Conservation (phyloP, 2,888 invertebrate species). For the Amphiduros pacificus region DNA sequence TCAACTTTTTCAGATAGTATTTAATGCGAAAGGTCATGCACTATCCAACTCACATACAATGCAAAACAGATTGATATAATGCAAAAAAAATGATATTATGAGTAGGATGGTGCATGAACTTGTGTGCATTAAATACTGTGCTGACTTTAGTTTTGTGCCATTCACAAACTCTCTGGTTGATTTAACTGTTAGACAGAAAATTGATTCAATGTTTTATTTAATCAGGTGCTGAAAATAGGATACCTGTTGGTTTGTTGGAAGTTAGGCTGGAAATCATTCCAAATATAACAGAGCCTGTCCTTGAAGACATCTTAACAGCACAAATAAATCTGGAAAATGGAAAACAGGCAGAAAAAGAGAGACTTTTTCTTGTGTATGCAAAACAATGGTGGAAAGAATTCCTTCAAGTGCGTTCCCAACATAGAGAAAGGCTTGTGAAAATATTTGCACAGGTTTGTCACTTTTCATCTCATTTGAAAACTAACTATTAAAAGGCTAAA, state of each 20-base stretch:
- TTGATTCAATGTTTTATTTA: not conserved
- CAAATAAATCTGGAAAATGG: constrained; percentile 52
- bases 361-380: constrained; percentile 59
- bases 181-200: not conserved
- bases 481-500: too few species aligned
- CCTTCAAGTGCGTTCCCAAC: constrained; percentile 51
- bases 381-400: constrained; percentile 61
- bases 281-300: constrained; percentile 37
- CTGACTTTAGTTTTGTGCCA: too few species aligned
- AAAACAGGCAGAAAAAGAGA: constrained; percentile 54
- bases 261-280: constrained; percentile 54
- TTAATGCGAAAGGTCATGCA: too few species aligned
- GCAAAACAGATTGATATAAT: too few species aligned
- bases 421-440: constrained; percentile 57
- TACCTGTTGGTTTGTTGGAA: constrained; percentile 56
- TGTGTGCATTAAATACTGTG: too few species aligned
- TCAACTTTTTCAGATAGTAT: too few species aligned
- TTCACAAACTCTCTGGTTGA: too few species aligned
- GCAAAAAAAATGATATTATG: too few species aligned
- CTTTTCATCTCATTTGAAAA: not conserved
- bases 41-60: too few species aligned
- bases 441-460: constrained; percentile 58
- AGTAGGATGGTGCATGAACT: too few species aligned
- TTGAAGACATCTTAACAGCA: constrained; percentile 46
- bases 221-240: constrained; percentile 51